Base-by-base conservation (phyloP, 2,888 invertebrate species). In the Parnassius glacialis region DNA sequence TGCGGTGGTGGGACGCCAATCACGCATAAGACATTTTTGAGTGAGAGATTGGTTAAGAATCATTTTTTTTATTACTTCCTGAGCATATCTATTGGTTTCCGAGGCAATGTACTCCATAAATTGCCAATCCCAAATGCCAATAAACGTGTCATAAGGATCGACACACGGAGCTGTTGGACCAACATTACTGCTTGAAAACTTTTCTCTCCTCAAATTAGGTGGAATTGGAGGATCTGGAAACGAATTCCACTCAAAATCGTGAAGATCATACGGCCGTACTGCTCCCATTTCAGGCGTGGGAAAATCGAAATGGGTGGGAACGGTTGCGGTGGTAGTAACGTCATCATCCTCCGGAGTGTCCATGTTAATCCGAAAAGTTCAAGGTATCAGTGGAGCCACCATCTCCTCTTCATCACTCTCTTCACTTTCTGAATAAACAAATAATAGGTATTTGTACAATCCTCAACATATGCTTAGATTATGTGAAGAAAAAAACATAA, bases 101-200 rank as follows among this genome's bases (percentile, higher is more conserved):
- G 20, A 20, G 20, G 20, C 20, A 20, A 20, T 20, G 20, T 20
- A 2, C 20, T 20, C 20, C 20, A 20, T 20, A 20, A 20, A 20
- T 20, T 20, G 20, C 2, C 20, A 2, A 20, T 20, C 20, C 20
- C 20, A 20, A 20, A 20, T 20, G 20, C 20, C 20, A 2, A 62
- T 53, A 16, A 53, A 53, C 9, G 43, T 53, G 42, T 53, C 53
- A 9, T 70, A 73, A 5, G 72, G 70, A 42, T 66, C 66, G 54
- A 3, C 61, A 12, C 20, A 20, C n/a, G 65, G 57, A 62, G 54
- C 50, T 10, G 68, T 69, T 2, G 71, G 70, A 62, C 69, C 70
- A 12, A 59, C 59, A 56, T 69, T 68, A 16, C 0, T 64, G 9
- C 61, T 10, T 45, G 64, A 66, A 34, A 70, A 70, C 7, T 34